A percentile compares a stretch with the other conserved stretches of the same genome.
Evolutionary conservation across 35 echinoderm and acorn worm genomes (phyloP).

Genomic region (Diadema setosum): DNA sequence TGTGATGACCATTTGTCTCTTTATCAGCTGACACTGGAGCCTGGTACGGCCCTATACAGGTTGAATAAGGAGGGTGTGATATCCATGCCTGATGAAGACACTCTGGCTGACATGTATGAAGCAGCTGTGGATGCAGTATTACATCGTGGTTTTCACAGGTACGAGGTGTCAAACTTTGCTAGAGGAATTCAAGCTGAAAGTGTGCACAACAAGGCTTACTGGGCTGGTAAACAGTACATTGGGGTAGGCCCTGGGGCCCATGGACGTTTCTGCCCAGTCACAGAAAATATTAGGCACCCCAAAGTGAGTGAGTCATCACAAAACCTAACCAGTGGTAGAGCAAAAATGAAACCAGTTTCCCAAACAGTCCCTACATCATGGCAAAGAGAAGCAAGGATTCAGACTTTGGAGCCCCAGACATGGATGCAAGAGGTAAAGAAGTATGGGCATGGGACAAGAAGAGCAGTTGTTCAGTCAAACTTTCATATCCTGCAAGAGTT

Average conservation of each 20-base stretch:
- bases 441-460: conserved; percentile 79
- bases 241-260: conserved; percentile 92
- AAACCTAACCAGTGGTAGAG: background rate
- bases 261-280: conserved; percentile 45
- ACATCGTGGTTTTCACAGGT: conserved; percentile 61
- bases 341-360: background rate
- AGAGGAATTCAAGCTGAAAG: conserved; percentile 19
- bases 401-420: conserved; percentile 80
- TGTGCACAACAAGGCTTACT: conserved; percentile 76
- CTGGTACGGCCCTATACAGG: conserved; percentile 70
- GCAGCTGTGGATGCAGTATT: conserved; percentile 54
- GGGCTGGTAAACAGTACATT: conserved; percentile 86
- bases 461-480: conserved; percentile 15
- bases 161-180: conserved; percentile 95
- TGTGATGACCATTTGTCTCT: conserved; percentile 87
- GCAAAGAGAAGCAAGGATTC: conserved; percentile 75
- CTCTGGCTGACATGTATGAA: conserved; percentile 83
- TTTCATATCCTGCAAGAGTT: conserved; percentile 60
- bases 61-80: conserved; percentile 46
- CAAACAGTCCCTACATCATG: background rate
- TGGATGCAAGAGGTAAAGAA: conserved; percentile 87
- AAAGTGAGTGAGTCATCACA: background rate
- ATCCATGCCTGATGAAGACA: conserved; percentile 36
- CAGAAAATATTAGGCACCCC: background rate
- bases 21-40: conserved; percentile 91